phyloP scores from a whole-genome alignment of 64 coral and sea anemone species.

The Orbicella faveolata region DNA sequence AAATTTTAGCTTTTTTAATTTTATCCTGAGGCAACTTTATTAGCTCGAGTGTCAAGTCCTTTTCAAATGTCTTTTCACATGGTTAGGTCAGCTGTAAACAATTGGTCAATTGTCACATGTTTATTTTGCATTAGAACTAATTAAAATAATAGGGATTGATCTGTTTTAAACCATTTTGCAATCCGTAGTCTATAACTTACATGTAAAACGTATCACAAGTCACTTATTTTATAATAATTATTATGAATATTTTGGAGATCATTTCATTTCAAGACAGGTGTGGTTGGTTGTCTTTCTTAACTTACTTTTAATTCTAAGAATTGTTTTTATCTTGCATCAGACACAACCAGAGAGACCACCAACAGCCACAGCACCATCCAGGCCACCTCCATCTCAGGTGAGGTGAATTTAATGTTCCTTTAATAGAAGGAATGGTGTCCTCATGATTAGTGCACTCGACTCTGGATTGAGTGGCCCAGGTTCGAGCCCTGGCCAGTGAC shows the following conservation, averaged over 20 bases:
- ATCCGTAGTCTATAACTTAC: too few species aligned
- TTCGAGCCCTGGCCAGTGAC: too few species aligned
- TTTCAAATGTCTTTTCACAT: too few species aligned
- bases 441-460: too few species aligned
- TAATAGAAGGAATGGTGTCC: too few species aligned
- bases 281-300: not conserved
- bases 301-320: not conserved
- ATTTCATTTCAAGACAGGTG: not conserved
- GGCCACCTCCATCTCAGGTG: slow-evolving; percentile 23
- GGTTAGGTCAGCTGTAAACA: too few species aligned
- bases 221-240: not conserved
- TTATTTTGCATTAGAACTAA: too few species aligned
- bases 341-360: slow-evolving; percentile 48
- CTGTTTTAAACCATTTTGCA: too few species aligned
- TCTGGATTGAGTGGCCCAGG: too few species aligned
- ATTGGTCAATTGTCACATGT: too few species aligned
- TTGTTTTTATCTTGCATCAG: slow-evolving; percentile 5
- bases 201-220: not conserved
- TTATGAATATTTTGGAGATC: not conserved
- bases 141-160: too few species aligned
- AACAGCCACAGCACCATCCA: slow-evolving; percentile 1
- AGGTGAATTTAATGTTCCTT: not conserved
- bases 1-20: not conserved
- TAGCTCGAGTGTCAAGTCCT: not conserved
- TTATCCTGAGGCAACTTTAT: not conserved